A percentile compares a stretch with the other conserved stretches of the same genome.
phyloP scores from a whole-genome alignment of 2,888 invertebrate genomes.

The Caenorhabditis panamensis region DNA sequence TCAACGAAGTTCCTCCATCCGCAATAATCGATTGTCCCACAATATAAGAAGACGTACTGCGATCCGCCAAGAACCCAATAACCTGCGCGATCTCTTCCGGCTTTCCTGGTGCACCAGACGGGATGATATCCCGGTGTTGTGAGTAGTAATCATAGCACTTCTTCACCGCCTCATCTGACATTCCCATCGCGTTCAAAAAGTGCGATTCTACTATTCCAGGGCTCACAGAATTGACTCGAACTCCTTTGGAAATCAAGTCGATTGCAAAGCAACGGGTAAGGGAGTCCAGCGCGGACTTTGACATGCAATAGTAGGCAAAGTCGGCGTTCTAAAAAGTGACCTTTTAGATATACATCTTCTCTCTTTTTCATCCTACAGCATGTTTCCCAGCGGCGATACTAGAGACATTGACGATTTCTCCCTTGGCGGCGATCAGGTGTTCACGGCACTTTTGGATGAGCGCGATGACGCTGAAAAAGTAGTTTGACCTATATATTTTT shows the following conservation, averaged over 20 bases:
- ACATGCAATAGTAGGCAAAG: conserved; percentile 36
- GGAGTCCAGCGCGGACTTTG: conserved; percentile 40
- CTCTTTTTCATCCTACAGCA: conserved; percentile 10
- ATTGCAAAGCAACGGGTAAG: conserved; percentile 32
- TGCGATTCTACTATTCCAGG: conserved; percentile 22
- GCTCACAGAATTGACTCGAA: conserved; percentile 49
- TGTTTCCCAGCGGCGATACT: conserved; percentile 27
- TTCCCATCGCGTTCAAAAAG: conserved; percentile 27
- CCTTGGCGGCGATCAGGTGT: conserved; percentile 22
- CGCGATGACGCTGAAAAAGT: conserved; percentile 27
- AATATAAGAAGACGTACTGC: conserved; percentile 1
- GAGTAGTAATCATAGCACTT: conserved; percentile 30
- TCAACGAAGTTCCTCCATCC: conserved; percentile 28
- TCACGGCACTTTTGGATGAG: conserved; percentile 20
- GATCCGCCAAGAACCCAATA: conserved; percentile 24
- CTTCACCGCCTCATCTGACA: conserved; percentile 6
- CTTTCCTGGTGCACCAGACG: conserved; percentile 14
- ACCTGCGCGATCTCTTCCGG: conserved; percentile 29
- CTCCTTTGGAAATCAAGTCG: conserved; percentile 28
- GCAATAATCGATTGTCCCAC: conserved; percentile 19
- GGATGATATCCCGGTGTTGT: conserved; percentile 25
- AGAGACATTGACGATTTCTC: conserved; percentile 47
- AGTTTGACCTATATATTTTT: no score
- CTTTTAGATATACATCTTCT: not conserved
- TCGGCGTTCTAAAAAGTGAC: conserved; percentile 5